Evolutionary conservation across 2,888 invertebrate genomes (phyloP), one percentile per base, ranked within the genome.

Genomic region (Mythimna ferrago): DNA sequence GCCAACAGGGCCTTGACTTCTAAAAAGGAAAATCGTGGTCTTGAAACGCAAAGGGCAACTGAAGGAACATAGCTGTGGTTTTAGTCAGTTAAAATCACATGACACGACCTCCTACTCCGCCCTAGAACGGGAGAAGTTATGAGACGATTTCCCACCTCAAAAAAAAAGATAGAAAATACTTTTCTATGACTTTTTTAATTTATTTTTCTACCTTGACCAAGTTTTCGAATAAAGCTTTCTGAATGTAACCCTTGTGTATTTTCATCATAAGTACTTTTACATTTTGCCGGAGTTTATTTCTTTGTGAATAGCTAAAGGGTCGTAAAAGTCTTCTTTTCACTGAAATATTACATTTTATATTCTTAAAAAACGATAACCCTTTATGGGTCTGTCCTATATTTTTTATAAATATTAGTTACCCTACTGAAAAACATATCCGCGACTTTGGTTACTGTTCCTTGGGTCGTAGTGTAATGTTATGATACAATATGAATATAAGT

Each of bases 271-370:
- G 14, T 41, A 4, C 6, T 6, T 38, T 26, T 6, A 5, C 6
- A 41, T 11, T 21, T 44, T 35, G 0, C 5, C 21, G 0, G n/a
- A 44, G 44, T 76, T 66, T 48, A 54, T 73, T 76, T 66, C 48
- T 38, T 54, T 60, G 6, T 2, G 9, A 26, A 44, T 21, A 38
- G 26, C 44, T 44, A 10, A 21, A 58, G n/a, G 5, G 5, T 11
- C 35, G 19, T 76, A 58, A 76, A 58, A 75, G 4, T n/a, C 19
- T 48, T 3, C 9, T 60, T 60, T 76, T 60, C 38, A 26, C 58
- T 66, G 4, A 4, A 44, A 76, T 76, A 54, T 66, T 76, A 73
- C 76, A n/a, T 54, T 76, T 68, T 60, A n/a, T 76, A 66, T 60
- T 44, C 11, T 11, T 26, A 26, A n/a, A 38, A 74, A 57, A 16